Conservation (phyloP, 2,113 vertebrate species). For the Anseranas semipalmata region DNA sequence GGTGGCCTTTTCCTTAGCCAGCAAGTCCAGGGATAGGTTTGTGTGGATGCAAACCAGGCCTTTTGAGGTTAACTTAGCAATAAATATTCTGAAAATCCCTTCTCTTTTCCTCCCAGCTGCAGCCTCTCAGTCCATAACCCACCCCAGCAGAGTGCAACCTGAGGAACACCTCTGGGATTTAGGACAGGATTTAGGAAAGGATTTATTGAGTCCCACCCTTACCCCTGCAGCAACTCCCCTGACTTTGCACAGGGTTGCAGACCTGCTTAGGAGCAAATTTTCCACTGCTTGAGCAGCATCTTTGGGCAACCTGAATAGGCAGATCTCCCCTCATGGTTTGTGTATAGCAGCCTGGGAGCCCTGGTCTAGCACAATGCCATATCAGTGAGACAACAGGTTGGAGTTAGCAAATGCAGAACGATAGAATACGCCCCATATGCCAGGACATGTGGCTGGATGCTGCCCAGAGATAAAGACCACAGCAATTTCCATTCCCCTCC, state of each 20-base stretch:
- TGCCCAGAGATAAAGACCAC: not conserved
- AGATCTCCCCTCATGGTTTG: not conserved
- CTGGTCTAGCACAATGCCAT: fast-evolving
- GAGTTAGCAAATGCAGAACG: not conserved
- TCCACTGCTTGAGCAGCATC: not conserved
- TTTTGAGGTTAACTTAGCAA: not conserved
- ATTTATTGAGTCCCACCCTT: not conserved
- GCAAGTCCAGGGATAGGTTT: not conserved
- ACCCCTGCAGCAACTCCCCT: not conserved
- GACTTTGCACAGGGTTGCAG: not conserved
- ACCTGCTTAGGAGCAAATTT: not conserved
- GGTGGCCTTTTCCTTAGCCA: not conserved
- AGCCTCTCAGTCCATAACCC: not conserved
- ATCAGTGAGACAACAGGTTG: fast-evolving
- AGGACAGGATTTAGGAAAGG: not conserved
- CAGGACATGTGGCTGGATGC: not conserved
- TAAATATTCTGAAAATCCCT: not conserved
- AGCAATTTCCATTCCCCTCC: not conserved
- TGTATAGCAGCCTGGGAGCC: not conserved
- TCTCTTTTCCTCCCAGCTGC: not conserved
- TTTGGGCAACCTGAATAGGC: not conserved
- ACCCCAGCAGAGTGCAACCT: not conserved
- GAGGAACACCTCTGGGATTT: not conserved
- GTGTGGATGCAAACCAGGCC: not conserved
- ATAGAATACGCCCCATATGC: fast-evolving